A percentile compares a stretch with the other conserved stretches of the same genome.
Evolutionary conservation across 1,140 invertebrate genomes (phyloP).

Genomic region (Drosophila mojavensis): DNA sequence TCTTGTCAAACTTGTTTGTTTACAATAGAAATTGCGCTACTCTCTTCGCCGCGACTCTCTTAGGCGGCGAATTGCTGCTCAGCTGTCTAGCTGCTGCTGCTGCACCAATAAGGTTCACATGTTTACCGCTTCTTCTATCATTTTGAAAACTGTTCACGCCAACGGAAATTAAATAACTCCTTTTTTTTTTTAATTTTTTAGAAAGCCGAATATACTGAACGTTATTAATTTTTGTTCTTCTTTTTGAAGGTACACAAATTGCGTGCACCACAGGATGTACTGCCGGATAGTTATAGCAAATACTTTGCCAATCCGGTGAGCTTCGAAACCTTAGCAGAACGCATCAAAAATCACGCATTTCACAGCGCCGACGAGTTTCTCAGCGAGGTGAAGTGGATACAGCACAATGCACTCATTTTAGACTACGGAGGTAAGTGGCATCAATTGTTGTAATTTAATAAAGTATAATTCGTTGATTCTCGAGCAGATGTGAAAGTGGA

Average conservation of each 20-base stretch:
- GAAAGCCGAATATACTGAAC: no score
- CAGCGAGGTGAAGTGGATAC: slow-evolving; percentile 95
- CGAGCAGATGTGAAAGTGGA: slow-evolving; percentile 86
- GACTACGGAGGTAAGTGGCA: slow-evolving; percentile 91
- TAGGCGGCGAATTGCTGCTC: slow-evolving; percentile 52
- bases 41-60: slow-evolving; percentile 54
- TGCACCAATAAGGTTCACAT: slow-evolving; percentile 6
- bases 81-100: slow-evolving; percentile 18
- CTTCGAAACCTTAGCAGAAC: slow-evolving; percentile 89
- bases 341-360: slow-evolving; percentile 91
- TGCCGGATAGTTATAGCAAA: slow-evolving; percentile 84
- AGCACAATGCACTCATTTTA: slow-evolving; percentile 93
- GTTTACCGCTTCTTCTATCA: slow-evolving; percentile 4
- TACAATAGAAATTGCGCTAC: slow-evolving; percentile 35
- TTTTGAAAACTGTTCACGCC: not conserved
- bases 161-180: not conserved
- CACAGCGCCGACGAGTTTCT: slow-evolving; percentile 95
- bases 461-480: slow-evolving; percentile 68
- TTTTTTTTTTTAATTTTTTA: no score
- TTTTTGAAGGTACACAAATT: slow-evolving; percentile 52
- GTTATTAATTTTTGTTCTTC: no score
- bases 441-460: slow-evolving; percentile 66
- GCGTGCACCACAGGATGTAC: slow-evolving; percentile 61
- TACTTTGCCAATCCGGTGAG: slow-evolving; percentile 95
- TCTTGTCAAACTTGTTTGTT: slow-evolving; percentile 65